phyloP scores from a whole-genome alignment of 2,797 vertebrate genomes.

The Sebastes itinus region DNA sequence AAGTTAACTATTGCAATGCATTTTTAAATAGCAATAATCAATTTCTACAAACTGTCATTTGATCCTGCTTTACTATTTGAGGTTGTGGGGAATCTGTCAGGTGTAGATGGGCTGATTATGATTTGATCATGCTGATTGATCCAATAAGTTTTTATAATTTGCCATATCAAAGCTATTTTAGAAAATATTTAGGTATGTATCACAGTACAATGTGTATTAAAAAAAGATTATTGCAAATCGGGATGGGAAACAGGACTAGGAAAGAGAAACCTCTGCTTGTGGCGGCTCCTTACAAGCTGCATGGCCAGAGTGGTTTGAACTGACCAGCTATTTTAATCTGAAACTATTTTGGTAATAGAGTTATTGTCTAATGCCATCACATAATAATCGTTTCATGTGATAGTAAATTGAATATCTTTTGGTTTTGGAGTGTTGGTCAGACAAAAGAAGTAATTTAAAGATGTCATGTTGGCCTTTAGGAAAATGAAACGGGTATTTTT shows the following conservation, averaged over 20 bases:
- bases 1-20: slow-evolving; percentile 89
- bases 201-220: background rate
- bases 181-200: background rate
- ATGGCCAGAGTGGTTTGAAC: background rate
- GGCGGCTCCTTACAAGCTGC: background rate
- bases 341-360: background rate
- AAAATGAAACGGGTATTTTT: background rate
- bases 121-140: slow-evolving; percentile 42
- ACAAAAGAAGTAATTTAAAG: background rate
- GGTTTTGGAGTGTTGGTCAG: too few species aligned
- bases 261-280: background rate
- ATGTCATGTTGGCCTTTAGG: background rate
- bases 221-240: background rate
- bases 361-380: background rate
- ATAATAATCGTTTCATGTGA: background rate
- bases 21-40: slow-evolving; percentile 87
- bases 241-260: background rate
- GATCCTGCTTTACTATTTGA: slow-evolving; percentile 86
- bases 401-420: too few species aligned
- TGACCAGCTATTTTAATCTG: background rate
- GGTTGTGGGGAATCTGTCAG: slow-evolving; percentile 45
- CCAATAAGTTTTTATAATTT: background rate
- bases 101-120: slow-evolving; percentile 30
- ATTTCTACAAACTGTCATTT: slow-evolving; percentile 88
- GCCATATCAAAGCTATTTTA: background rate